Evolutionary conservation across 2,797 vertebrate genomes (phyloP).

Genomic region (Monodelphis domestica): DNA sequence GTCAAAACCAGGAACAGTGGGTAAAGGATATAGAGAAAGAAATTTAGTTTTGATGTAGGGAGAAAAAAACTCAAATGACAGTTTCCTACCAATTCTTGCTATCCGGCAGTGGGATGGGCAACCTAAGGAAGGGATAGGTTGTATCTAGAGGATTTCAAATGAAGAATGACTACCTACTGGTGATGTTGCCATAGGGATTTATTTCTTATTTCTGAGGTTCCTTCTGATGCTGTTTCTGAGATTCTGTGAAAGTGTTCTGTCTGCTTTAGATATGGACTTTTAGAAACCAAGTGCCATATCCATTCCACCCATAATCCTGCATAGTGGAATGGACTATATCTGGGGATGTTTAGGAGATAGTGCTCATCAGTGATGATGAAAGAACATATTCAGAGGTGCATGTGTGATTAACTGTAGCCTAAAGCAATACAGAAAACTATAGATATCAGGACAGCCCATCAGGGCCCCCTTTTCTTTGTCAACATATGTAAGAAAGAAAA

Average conservation of each 20-base stretch:
- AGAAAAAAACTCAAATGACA: background rate
- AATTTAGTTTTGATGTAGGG: background rate
- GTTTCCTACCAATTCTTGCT: background rate
- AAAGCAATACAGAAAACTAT: background rate
- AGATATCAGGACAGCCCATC: background rate
- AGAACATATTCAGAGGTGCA: background rate
- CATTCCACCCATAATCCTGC: background rate
- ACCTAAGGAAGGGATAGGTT: too few species aligned
- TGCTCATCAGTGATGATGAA: background rate
- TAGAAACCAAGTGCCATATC: background rate
- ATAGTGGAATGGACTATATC: background rate
- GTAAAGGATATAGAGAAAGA: background rate
- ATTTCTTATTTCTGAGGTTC: background rate
- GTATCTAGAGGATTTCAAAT: too few species aligned
- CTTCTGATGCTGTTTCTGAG: background rate
- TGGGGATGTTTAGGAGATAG: background rate
- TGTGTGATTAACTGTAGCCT: background rate
- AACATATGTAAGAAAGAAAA: background rate
- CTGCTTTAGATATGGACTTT: background rate
- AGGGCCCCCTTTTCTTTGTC: background rate
- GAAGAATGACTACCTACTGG: background rate
- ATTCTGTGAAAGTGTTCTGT: background rate
- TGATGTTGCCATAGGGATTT: background rate
- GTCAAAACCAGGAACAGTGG: background rate
- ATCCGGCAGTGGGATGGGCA: background rate